Evolutionary conservation across 2,888 invertebrate species (phyloP).

Genomic region (Chymomyza caudatula): DNA sequence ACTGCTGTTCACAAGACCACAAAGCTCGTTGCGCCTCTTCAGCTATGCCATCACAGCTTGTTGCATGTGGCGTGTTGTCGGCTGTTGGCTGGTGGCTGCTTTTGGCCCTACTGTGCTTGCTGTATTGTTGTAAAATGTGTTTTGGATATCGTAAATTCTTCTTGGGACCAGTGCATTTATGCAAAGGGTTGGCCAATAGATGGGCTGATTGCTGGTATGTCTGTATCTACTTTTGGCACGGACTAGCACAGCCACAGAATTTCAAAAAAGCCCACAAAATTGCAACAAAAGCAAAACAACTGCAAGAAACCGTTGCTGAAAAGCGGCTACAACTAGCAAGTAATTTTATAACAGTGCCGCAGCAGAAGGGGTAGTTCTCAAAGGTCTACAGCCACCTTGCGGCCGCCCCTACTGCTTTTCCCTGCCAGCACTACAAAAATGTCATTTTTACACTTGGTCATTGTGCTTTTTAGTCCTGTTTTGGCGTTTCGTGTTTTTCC

Average conservation of each 20-base stretch:
- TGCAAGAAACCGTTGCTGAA: neutral
- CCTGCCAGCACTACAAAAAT: conserved; percentile 48
- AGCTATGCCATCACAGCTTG: neutral
- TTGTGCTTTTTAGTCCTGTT: conserved; percentile 45
- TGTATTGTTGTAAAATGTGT: conserved; percentile 63
- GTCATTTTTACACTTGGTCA: conserved; percentile 66
- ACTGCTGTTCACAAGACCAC: conserved; percentile 1
- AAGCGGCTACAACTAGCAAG: conserved; percentile 31
- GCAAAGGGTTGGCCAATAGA: conserved; percentile 38
- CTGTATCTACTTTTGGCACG: conserved; percentile 7
- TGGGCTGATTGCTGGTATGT: neutral
- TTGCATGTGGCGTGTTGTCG: neutral
- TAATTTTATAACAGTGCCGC: conserved; percentile 64
- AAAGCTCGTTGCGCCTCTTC: conserved; percentile 26
- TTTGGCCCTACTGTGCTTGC: neutral
- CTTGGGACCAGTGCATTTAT: conserved; percentile 66
- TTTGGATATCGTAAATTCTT: conserved; percentile 63
- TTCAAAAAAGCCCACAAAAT: conserved; percentile 33
- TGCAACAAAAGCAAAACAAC: conserved; percentile 18
- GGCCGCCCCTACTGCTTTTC: neutral
- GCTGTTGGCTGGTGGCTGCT: neutral
- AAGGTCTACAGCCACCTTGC: conserved; percentile 34
- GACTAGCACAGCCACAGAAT: conserved; percentile 17
- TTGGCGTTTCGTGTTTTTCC: neutral
- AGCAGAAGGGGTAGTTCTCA: conserved; percentile 49